Percentiles rank a stretch among this genome's conserved stretches.
These are phyloP conservation scores for Aplidium turbinatum DNA, from an alignment of 23 tunicate species.

Conservation along the genomic window DNA sequence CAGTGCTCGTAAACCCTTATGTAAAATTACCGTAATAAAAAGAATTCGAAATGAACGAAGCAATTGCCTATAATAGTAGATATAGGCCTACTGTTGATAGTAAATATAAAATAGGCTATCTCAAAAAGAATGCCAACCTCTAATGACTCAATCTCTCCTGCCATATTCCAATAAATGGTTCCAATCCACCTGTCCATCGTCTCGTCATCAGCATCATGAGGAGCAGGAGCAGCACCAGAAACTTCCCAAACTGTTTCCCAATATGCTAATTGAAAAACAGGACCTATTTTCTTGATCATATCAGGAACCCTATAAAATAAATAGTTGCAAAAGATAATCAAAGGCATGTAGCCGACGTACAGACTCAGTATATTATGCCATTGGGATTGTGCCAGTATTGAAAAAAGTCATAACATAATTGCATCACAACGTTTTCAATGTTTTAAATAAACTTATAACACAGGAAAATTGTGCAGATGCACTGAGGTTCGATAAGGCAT, in stretches of 20 bases:
- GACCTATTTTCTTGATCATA: constrained; percentile 43
- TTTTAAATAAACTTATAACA: too few species aligned
- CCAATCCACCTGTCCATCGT: constrained; percentile 69
- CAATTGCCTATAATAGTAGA: too few species aligned
- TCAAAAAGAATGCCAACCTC: too few species aligned
- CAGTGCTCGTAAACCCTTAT: too few species aligned
- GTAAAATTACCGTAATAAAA: too few species aligned
- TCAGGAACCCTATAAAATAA: constrained; percentile 35
- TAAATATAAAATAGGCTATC: too few species aligned
- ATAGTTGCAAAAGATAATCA: too few species aligned
- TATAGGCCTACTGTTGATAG: too few species aligned
- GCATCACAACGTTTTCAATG: background rate
- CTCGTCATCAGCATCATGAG: constrained; percentile 61
- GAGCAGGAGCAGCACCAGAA: constrained; percentile 83
- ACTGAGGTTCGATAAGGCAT: too few species aligned
- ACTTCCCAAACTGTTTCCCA: constrained; percentile 85
- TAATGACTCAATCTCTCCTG: constrained; percentile 27
- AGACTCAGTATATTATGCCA: background rate
- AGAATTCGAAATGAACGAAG: too few species aligned
- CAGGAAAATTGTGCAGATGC: too few species aligned
- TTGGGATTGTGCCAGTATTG: too few species aligned
- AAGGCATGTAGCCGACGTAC: background rate
- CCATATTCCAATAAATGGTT: constrained; percentile 49
- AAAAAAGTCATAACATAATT: background rate
- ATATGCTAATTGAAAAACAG: constrained; percentile 47